These are phyloP conservation scores for Lethocerus indicus DNA, from an alignment of 1,140 invertebrate genomes.

Conservation along the genomic window DNA sequence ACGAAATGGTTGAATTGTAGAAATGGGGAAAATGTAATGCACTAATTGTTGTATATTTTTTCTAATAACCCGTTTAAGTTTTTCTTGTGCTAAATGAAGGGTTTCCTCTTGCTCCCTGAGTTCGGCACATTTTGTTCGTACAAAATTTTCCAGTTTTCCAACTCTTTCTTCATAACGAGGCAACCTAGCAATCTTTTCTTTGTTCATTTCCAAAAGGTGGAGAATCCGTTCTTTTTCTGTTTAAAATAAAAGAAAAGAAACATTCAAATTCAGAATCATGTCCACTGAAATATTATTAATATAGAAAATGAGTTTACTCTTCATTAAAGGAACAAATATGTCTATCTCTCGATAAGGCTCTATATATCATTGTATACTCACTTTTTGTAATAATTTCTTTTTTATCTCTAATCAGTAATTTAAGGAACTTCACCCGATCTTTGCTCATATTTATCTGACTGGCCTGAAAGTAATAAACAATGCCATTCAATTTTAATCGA, in stretches of 20 bases:
- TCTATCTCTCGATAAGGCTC: too few relatives aligned
- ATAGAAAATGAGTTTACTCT: too few relatives aligned
- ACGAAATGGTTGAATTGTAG: slow-evolving; percentile 31
- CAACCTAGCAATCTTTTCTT: slow-evolving; percentile 34
- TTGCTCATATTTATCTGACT: slow-evolving; percentile 42
- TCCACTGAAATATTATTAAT: too few relatives aligned
- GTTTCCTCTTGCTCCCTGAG: slow-evolving; percentile 27
- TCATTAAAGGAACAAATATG: too few relatives aligned
- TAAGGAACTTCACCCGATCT: slow-evolving; percentile 40
- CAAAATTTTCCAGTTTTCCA: slow-evolving; percentile 36
- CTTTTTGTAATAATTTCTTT: slow-evolving; percentile 36
- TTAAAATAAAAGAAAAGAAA: slow-evolving; percentile 14
- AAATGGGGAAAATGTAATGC: slow-evolving; percentile 60
- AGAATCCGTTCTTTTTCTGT: slow-evolving; percentile 28
- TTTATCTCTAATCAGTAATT: slow-evolving; percentile 41
- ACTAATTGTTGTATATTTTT: slow-evolving; percentile 46
- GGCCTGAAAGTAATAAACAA: too few relatives aligned
- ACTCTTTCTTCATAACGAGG: slow-evolving; percentile 44
- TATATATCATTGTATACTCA: slow-evolving; percentile 22
- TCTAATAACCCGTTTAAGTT: slow-evolving; percentile 40
- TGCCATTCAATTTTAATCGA: too few relatives aligned
- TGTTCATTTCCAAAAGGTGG: slow-evolving; percentile 31
- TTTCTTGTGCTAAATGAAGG: slow-evolving; percentile 33
- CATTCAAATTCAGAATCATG: slow-evolving; percentile 8
- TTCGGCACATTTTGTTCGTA: slow-evolving; percentile 31